These are phyloP conservation scores for Dicentrarchus labrax DNA, from an alignment of 2,113 vertebrate species.

Conservation along the genomic window DNA sequence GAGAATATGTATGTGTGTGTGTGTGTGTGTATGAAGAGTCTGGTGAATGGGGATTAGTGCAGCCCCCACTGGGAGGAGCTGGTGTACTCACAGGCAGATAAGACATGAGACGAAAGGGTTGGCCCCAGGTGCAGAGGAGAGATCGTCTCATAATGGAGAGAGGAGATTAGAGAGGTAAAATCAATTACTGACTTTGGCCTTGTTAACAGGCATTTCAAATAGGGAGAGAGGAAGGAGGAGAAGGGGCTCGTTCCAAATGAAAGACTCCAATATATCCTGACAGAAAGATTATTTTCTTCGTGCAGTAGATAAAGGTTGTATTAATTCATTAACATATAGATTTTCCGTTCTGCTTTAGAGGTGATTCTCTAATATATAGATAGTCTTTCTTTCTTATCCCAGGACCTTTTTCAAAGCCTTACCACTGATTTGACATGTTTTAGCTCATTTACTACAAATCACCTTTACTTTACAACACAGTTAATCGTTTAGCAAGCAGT, in stretches of 20 bases:
- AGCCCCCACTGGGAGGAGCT: slow-evolving; percentile 34
- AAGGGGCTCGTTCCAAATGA: neutral
- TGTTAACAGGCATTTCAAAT: slow-evolving; percentile 41
- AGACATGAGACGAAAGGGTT: slow-evolving; percentile 36
- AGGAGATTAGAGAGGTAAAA: slow-evolving; percentile 65
- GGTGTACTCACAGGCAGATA: slow-evolving; percentile 53
- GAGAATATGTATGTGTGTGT: slow-evolving; percentile 22
- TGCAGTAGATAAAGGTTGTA: slow-evolving; percentile 17
- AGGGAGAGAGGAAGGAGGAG: slow-evolving; percentile 15
- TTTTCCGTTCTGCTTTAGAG: neutral
- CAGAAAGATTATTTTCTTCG: slow-evolving; percentile 9
- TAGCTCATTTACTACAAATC: neutral
- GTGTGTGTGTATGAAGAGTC: slow-evolving; percentile 28
- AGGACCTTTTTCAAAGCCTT: neutral
- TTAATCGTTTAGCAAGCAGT: neutral
- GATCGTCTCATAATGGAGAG: slow-evolving; percentile 61
- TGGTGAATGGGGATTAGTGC: slow-evolving; percentile 59
- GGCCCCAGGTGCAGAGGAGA: slow-evolving; percentile 73
- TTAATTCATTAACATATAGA: slow-evolving; percentile 20
- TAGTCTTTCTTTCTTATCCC: too few relatives aligned
- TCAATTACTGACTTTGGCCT: slow-evolving; percentile 57
- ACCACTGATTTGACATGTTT: neutral
- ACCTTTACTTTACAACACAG: neutral
- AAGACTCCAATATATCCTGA: slow-evolving; percentile 19
- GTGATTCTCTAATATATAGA: neutral